Evolutionary conservation across 1,140 invertebrate genomes (phyloP).

Genomic region (Neelides sp.): DNA sequence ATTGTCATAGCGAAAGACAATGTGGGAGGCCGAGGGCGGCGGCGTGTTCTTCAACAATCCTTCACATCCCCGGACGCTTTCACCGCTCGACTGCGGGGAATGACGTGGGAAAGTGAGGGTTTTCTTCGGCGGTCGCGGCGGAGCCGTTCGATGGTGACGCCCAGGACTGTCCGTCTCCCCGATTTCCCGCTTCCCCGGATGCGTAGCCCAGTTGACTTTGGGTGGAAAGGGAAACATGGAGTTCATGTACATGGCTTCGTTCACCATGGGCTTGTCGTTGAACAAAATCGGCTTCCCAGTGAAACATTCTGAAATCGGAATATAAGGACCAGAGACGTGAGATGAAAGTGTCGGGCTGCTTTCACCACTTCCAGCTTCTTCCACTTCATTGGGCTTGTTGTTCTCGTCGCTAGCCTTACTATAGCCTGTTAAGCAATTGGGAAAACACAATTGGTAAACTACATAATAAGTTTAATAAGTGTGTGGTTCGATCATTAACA

Average conservation of each 20-base stretch:
- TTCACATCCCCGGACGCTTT: slow-evolving; percentile 32
- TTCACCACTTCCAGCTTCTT: slow-evolving; percentile 29
- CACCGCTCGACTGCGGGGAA: slow-evolving; percentile 18
- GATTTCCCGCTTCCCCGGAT: slow-evolving; percentile 35
- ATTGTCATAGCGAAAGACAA: slow-evolving; percentile 38
- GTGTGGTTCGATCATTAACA: too few species aligned
- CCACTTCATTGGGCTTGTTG: slow-evolving; percentile 7
- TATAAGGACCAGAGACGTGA: slow-evolving; percentile 37
- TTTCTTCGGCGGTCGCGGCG: slow-evolving; percentile 59
- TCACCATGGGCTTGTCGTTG: slow-evolving; percentile 20
- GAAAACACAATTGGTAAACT: too few species aligned
- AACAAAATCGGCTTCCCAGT: slow-evolving; percentile 53
- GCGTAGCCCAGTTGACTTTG: slow-evolving; percentile 25
- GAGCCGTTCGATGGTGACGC: slow-evolving; percentile 38
- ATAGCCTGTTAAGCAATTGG: too few species aligned
- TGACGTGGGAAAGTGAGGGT: slow-evolving; percentile 15
- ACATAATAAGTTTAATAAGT: too few species aligned
- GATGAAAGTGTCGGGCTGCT: slow-evolving; percentile 36
- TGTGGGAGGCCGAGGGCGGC: slow-evolving; percentile 43
- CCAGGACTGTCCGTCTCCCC: slow-evolving; percentile 26
- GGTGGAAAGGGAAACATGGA: slow-evolving; percentile 27
- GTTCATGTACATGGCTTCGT: slow-evolving; percentile 19
- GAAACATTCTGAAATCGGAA: slow-evolving; percentile 65
- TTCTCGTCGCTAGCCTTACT: slow-evolving; percentile 33
- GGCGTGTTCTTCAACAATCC: slow-evolving; percentile 61